Conservation (phyloP, 2,113 vertebrate species). For the Clarias gariepinus region DNA sequence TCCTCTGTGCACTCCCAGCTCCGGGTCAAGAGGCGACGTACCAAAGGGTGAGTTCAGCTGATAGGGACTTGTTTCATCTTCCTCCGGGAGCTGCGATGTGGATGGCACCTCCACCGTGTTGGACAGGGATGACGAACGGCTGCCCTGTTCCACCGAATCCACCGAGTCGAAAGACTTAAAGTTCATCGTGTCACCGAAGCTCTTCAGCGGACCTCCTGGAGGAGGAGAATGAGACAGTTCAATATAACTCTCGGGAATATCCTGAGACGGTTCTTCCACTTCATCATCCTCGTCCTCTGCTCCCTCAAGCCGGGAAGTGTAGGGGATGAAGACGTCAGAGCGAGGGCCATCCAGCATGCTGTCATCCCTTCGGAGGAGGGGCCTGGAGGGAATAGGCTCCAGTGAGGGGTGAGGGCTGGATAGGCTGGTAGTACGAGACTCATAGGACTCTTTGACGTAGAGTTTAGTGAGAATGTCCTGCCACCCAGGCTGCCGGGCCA, state of each 20-base stretch:
- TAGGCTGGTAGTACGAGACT: constrained; percentile 66
- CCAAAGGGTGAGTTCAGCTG: constrained; percentile 86
- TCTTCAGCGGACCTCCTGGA: constrained; percentile 58
- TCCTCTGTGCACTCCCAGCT: constrained; percentile 64
- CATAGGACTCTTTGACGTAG: constrained; percentile 87
- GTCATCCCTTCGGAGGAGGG: constrained; percentile 59
- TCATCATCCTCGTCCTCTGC: constrained; percentile 62
- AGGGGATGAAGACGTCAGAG: constrained; percentile 75
- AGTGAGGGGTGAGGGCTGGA: constrained; percentile 57
- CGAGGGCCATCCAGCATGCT: constrained; percentile 56
- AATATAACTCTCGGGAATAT: constrained; percentile 78
- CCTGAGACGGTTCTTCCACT: constrained; percentile 57
- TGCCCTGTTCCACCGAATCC: constrained; percentile 78
- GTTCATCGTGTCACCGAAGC: constrained; percentile 66
- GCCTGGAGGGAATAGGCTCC: constrained; percentile 51
- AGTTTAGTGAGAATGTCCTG: constrained; percentile 93
- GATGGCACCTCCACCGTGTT: constrained; percentile 70
- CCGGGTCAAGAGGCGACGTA: constrained; percentile 82
- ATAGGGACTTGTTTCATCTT: constrained; percentile 72
- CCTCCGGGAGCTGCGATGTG: constrained; percentile 58
- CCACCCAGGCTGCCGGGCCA: constrained; percentile 86
- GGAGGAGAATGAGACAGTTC: constrained; percentile 77
- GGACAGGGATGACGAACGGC: constrained; percentile 77
- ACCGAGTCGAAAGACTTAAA: constrained; percentile 85
- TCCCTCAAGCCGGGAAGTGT: constrained; percentile 69